Evolutionary conservation across 2,113 vertebrate genomes (phyloP), one percentile per base, ranked within the genome.

Genomic region (Phodopus roborovskii): DNA sequence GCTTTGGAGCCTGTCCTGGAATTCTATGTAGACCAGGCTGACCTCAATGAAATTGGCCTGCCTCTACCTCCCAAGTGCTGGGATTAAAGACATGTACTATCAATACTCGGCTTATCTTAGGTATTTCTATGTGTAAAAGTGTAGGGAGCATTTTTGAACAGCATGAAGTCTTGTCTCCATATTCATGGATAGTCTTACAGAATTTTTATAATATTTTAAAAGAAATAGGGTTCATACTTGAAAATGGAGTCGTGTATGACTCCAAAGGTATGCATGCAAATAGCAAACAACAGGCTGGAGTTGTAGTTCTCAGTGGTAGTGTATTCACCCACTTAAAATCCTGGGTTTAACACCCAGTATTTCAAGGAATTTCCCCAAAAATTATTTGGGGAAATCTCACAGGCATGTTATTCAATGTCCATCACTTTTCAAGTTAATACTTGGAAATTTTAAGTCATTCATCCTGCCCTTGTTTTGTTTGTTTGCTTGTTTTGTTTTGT

Each of bases 181-280:
- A 58, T 91, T 91, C 70, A n/a, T 86, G 20, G 42, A 48, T 86
- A 73, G 36, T 79, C 10, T 28, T 81, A 74, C 3, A 78, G 50
- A 78, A 84, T 48, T 33, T 84, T 85, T 36, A 53, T 42, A 90
- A 53, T 90, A 75, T 64, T 95, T 94, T 62, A 9, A 83, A 83
- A 93, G 30, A 92, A 88, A 53, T 78, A 17, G 66, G 78, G 20
- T 85, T 96, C 94, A 66, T 9, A 73, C 77, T 77, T 88, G 36
- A 94, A 94, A 64, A 39, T 87, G 24, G 92, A 86, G 45, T 84
- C 84, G 96, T 39, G 0, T 90, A 58, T 48, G 48, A 90, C 93
- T 39, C 26, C 50, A 64, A 91, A 45, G 7, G 79, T 53, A 74
- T 62, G 70, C 28, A 62, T 84, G 97, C 5, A 84, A 77, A 78